Percentiles rank a stretch among this genome's conserved stretches.
Conservation (phyloP, 2,888 invertebrate genomes). For the Apodemia mormo region DNA sequence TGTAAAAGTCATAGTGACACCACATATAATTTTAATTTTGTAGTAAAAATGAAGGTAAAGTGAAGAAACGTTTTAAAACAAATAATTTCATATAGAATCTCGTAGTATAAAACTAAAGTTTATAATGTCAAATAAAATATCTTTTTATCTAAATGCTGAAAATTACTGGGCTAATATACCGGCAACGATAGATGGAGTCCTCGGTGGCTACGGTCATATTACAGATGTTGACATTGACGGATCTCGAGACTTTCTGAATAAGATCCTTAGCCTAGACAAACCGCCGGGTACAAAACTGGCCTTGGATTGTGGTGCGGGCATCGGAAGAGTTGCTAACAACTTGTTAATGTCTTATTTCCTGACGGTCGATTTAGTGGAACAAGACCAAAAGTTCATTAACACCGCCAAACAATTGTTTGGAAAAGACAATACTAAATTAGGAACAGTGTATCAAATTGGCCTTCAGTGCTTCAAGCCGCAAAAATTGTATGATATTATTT, state of each 20-base stretch:
- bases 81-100: no score
- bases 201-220: conserved; percentile 95
- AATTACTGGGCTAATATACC: conserved; percentile 94
- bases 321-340: conserved; percentile 95
- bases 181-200: conserved; percentile 95
- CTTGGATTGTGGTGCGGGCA: conserved; percentile 98
- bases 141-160: conserved; percentile 86
- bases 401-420: conserved; percentile 82
- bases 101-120: neutral
- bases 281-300: conserved; percentile 84
- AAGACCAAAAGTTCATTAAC: conserved; percentile 91
- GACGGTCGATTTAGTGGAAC: conserved; percentile 94
- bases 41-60: no score
- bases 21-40: no score
- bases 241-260: conserved; percentile 90
- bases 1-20: no score
- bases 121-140: conserved; percentile 5
- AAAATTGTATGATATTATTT: conserved; percentile 93
- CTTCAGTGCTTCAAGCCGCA: conserved; percentile 93
- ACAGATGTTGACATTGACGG: conserved; percentile 92
- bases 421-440: conserved; percentile 79
- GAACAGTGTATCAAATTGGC: conserved; percentile 85
- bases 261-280: conserved; percentile 59
- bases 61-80: no score
- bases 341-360: conserved; percentile 90